phyloP scores from a whole-genome alignment of 2,113 vertebrate genomes.

The Halcyon malimbica region DNA sequence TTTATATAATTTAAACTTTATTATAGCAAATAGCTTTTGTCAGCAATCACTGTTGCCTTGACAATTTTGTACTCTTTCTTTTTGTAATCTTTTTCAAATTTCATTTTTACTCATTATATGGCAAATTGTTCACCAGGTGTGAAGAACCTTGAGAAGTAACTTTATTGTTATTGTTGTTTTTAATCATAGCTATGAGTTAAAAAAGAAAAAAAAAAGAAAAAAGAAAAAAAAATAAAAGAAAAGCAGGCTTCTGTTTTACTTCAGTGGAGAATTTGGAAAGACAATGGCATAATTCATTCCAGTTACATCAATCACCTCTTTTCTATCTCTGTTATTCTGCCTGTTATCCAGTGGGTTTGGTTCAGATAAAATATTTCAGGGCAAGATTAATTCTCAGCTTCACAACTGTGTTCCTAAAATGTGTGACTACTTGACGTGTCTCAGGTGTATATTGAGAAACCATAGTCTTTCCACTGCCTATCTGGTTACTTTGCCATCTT shows the following conservation, averaged over 20 bases:
- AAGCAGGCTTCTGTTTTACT: constrained; percentile 42
- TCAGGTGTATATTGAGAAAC: constrained; percentile 46
- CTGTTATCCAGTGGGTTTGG: constrained; percentile 28
- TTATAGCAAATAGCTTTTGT: neutral
- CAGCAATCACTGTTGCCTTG: neutral
- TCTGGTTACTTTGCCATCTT: constrained; percentile 23
- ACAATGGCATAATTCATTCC: neutral
- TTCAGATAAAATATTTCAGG: constrained; percentile 42
- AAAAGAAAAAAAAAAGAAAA: no score
- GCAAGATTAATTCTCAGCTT: neutral
- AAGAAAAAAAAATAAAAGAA: constrained; percentile 24
- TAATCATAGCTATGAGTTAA: constrained; percentile 20
- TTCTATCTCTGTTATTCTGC: constrained; percentile 46
- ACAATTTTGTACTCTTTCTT: neutral
- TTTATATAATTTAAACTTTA: neutral
- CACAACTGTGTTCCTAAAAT: constrained; percentile 48
- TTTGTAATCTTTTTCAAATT: neutral
- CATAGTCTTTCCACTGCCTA: neutral
- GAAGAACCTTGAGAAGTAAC: constrained; percentile 26
- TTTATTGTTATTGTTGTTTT: constrained; percentile 31
- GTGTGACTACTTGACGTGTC: constrained; percentile 40
- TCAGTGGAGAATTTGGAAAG: constrained; percentile 51
- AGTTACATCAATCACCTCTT: constrained; percentile 34
- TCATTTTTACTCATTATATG: neutral
- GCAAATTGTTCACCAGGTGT: neutral